Conservation (phyloP, 2,797 vertebrate species). For the Rallus crepitans region DNA sequence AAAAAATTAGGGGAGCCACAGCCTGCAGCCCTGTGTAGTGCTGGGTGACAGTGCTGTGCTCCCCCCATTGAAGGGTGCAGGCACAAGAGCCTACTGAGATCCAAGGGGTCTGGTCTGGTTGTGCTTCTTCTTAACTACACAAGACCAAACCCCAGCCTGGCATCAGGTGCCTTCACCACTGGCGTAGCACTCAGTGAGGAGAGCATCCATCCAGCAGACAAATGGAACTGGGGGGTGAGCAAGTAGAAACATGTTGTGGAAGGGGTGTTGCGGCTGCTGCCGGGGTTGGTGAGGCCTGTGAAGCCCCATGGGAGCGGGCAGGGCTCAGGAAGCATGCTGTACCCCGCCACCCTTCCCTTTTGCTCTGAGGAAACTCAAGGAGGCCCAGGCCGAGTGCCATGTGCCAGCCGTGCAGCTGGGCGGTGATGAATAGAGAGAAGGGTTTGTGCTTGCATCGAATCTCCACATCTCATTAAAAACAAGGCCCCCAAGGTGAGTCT, state of each 20-base stretch:
- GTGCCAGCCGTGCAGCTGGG: neutral
- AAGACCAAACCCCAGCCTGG: neutral
- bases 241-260: accelerated
- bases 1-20: neutral
- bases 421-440: neutral
- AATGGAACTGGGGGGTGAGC: neutral
- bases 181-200: neutral
- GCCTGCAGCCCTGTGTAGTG: neutral
- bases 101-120: neutral
- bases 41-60: neutral
- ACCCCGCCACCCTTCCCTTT: neutral
- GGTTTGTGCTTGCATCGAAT: neutral
- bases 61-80: neutral
- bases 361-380: neutral
- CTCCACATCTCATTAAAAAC: neutral
- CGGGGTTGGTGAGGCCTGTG: neutral
- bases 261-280: accelerated
- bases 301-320: neutral
- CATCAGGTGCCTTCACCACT: neutral
- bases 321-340: neutral
- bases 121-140: neutral
- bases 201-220: neutral
- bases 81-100: neutral
- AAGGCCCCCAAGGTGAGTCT: neutral
- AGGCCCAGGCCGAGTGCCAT: neutral